phyloP scores from a whole-genome alignment of 2,797 vertebrate species.

The Myripristis murdjan region DNA sequence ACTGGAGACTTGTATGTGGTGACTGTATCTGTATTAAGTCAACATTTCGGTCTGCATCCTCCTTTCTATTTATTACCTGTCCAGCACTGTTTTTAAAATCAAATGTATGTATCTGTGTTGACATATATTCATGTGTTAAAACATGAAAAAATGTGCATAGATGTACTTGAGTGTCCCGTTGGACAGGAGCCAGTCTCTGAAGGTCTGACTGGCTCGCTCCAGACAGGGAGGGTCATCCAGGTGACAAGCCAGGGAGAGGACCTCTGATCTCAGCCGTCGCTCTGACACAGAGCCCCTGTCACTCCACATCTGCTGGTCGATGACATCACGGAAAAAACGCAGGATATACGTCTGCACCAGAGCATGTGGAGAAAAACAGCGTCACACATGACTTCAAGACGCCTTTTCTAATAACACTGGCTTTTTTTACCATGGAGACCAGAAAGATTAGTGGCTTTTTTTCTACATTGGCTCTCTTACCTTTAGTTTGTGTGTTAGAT shows the following conservation, averaged over 20 bases:
- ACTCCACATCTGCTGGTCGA: conserved; percentile 85
- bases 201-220: conserved; percentile 75
- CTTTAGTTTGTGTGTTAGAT: conserved; percentile 80
- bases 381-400: conserved; percentile 13
- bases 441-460: not conserved
- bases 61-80: too few relatives aligned
- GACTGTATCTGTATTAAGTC: too few relatives aligned
- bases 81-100: conserved; percentile 12
- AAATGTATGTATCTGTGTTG: not conserved
- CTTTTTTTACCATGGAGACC: not conserved
- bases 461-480: conserved; percentile 59
- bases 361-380: conserved; percentile 35
- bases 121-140: conserved; percentile 9
- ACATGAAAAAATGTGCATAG: conserved; percentile 35
- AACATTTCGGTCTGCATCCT: too few relatives aligned
- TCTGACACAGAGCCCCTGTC: conserved; percentile 81
- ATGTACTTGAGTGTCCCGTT: conserved; percentile 80
- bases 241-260: conserved; percentile 85
- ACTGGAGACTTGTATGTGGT: too few relatives aligned
- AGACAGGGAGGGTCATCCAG: conserved; percentile 78
- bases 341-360: conserved; percentile 82
- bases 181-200: conserved; percentile 82
- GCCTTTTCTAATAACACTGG: not conserved
- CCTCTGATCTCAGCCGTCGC: conserved; percentile 76
- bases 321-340: conserved; percentile 82